Evolutionary conservation across 2,888 invertebrate species (phyloP).

Genomic region (Clusia tigrina): DNA sequence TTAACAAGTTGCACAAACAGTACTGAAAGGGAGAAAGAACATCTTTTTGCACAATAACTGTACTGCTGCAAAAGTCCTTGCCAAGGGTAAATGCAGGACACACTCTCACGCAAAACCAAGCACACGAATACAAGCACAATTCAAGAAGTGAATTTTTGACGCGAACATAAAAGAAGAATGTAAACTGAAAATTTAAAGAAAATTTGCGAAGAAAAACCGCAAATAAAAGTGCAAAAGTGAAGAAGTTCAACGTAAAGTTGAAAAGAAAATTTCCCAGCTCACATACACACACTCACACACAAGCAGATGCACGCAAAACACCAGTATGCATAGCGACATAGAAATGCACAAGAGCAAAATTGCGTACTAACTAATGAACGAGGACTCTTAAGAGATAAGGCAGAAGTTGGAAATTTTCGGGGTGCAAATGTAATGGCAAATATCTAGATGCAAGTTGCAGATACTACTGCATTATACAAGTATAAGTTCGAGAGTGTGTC

Average conservation of each 20-base stretch:
- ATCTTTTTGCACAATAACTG: constrained; percentile 19
- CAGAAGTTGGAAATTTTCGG: neutral
- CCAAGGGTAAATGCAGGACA: constrained; percentile 60
- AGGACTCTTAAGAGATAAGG: constrained; percentile 1
- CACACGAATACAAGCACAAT: neutral
- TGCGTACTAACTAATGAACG: constrained; percentile 27
- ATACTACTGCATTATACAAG: neutral
- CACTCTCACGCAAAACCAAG: neutral
- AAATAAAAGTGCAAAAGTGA: constrained; percentile 28
- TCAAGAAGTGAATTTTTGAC: neutral
- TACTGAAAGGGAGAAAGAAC: constrained; percentile 47
- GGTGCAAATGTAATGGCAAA: neutral
- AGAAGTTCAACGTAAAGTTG: constrained; percentile 8
- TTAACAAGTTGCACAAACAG: constrained; percentile 15
- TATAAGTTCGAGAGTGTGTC: too few relatives aligned
- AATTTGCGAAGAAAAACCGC: constrained; percentile 26
- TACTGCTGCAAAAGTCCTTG: constrained; percentile 50
- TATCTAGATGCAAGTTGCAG: neutral
- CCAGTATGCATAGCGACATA: neutral
- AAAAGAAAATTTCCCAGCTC: constrained; percentile 4
- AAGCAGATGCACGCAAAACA: neutral
- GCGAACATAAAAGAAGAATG: neutral
- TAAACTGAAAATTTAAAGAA: constrained; percentile 10
- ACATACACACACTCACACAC: constrained; percentile 10
- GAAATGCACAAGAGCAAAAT: constrained; percentile 24